Evolutionary conservation across 2,113 vertebrate species (phyloP), one percentile per base, ranked within the genome.

Genomic region (Hiodon tergisus): DNA sequence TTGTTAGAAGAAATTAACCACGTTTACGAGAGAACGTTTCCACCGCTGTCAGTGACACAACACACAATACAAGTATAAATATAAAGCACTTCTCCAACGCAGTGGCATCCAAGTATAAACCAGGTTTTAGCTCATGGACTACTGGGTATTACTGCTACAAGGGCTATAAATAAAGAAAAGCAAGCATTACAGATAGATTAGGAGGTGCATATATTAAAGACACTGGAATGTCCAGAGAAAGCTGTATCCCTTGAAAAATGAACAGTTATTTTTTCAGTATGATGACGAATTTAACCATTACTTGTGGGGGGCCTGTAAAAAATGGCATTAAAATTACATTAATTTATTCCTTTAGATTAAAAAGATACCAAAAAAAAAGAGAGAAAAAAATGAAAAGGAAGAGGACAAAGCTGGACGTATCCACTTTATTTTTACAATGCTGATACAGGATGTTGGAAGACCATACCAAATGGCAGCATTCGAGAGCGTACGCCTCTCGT

Each of bases 391-490:
- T 69, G 93, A 89, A 91, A 95, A 96, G 93, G 93, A 93, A 93
- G 94, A 94, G 92, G 93, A 94, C 93, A 97, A 96, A 96, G 94
- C 93, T 96, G 86, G 95, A 94, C 91, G 94, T 97, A 93, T 97
- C 95, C 96, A 94, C 92, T 94, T 93, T 93, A 92, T 92, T 85
- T 84, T 96, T 93, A 96, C 93, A 97, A 96, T 95, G 95, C 94
- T 95, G 96, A 98, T 96, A 98, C 96, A 97, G 97, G 96, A 98
- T 98, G 96, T 99, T 97, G 96, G 93, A 98, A 98, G 96, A 99
- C 97, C 96, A 99, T 98, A 99, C 96, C 96, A 99, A 98, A 98
- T 92, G 96, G 96, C 95, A 96, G 97, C 95, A 96, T 98, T 97
- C 96, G 96, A 99, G 96, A 99, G 97, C 95, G 95, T 96, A 97